phyloP scores from a whole-genome alignment of 2,797 vertebrate genomes.

The Notolepis coatsorum region DNA sequence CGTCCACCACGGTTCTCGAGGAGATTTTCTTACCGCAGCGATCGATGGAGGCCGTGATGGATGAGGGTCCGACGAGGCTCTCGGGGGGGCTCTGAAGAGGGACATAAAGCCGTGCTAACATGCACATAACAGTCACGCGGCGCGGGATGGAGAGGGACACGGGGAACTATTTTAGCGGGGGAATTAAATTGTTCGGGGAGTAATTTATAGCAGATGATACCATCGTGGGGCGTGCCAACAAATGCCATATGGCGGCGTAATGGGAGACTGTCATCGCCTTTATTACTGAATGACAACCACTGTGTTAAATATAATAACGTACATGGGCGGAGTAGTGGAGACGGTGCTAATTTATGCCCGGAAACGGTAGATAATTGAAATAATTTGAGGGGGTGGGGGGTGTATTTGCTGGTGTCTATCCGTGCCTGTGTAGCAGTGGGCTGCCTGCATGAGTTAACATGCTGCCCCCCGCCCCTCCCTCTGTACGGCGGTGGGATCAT shows the following conservation, averaged over 20 bases:
- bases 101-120: neutral
- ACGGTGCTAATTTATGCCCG: conserved; percentile 74
- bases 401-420: conserved; percentile 13
- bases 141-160: conserved; percentile 16
- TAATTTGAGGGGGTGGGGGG: conserved; percentile 45
- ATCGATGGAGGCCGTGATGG: too few species aligned
- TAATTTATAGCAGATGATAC: conserved; percentile 83
- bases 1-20: too few species aligned
- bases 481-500: conserved; percentile 72
- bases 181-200: conserved; percentile 78
- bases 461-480: conserved; percentile 14
- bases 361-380: conserved; percentile 74
- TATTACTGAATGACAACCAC: conserved; percentile 85
- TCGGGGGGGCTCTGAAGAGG: too few species aligned
- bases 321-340: conserved; percentile 64
- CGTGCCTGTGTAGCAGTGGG: conserved; percentile 24
- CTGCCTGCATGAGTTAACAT: conserved; percentile 45
- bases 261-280: conserved; percentile 82
- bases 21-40: too few species aligned
- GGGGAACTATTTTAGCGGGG: conserved; percentile 63
- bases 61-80: too few species aligned
- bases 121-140: conserved; percentile 11
- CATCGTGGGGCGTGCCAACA: conserved; percentile 74
- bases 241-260: conserved; percentile 84
- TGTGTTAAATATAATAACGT: conserved; percentile 83